Base-by-base conservation (phyloP, 2,888 invertebrate species). In the Epinotia brunnichana region DNA sequence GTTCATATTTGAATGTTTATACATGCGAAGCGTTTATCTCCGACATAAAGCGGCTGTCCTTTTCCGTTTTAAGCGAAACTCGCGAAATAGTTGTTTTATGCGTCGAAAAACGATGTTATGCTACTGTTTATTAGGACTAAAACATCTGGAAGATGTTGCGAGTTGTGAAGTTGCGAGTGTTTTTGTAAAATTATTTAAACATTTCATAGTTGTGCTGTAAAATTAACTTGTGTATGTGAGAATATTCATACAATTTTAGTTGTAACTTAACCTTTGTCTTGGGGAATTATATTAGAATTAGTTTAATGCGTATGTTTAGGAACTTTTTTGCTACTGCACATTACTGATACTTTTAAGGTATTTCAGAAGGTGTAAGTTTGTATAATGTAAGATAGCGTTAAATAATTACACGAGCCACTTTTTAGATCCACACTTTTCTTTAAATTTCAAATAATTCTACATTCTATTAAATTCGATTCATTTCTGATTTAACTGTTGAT, bases 41-140 rank as follows among this genome's bases (percentile, higher is more conserved):
- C 17, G 53, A 21, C 63, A 63, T 63, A 53, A 63, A 53, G 17
- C 29, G 29, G 29, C 35, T 54, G 39, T 64, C 64, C 64, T 64
- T 64, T 64, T 9, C 53, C 10, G 13, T 54, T 15, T 17, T 54
- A 39, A 15, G 64, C 39, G 15, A 64, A 64, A 62, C 11, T 48
- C n/a, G 62, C 24, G 62, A 48, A 62, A 62, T 29, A 48, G 62
- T 21, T 29, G 44, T 62, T 62, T 48, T 62, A 62, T n/a, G 48
- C n/a, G 62, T 48, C 48, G n/a, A 48, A 29, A 48, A 62, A 62
- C 24, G 48, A 48, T 48, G 29, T n/a, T 24, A 17, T 24, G 62
- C 62, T 51, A 48, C 62, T 62, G 62, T 48, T 62, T 62, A 61
- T 61, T 15, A 44, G 10, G 24, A 48, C 29, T 62, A 48, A 48